Base-by-base conservation (phyloP, 2,888 invertebrate species). In the Cryptocephalus moraei region DNA sequence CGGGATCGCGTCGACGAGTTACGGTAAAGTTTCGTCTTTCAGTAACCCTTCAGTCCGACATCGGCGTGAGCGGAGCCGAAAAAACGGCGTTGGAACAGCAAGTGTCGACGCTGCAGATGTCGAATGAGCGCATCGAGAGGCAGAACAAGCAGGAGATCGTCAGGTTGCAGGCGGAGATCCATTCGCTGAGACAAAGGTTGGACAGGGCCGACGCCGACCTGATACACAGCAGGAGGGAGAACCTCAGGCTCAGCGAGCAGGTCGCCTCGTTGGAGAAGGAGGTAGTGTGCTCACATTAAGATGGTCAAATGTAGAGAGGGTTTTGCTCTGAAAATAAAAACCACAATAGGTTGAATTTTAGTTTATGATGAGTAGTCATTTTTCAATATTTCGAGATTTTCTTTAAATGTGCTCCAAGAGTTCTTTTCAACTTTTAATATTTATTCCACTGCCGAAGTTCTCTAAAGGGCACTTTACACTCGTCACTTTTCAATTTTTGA, bases 131-230 rank as follows among this genome's bases (percentile, higher is more conserved):
- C 8, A 79, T 79, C 2, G 87, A 88, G 56, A 74, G 89, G 9
- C 85, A 87, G 57, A 76, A 79, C 9, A 84, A 85, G 52, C 87
- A 89, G 48, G 90, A 91, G 60, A 73, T 81, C 9, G 80, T 79
- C 33, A 75, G 89, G 1, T 72, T 87, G 6, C 86, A 84, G 57
- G 84, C 86, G 0, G 90, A 90, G 70, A 81, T 82, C 36, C 78
- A 80, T 53, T 86, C 86, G 4, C 70, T 87, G 44, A 75, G 86
- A 32, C 87, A 88, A 64, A 76, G 86, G 31, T 63, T 89, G 57
- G 89, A 90, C 64, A 75, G 89, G 45, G 83, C 86, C 11, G 90
- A 91, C 65, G 84, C 85, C 0, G 90, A 90, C 63, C 63, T 89
- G 50, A 77, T 89, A 33, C 88, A 89, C 60, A 83, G 86, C 12